Percentiles rank a stretch among this genome's conserved stretches.
Evolutionary conservation across 2,797 vertebrate species (phyloP).

Genomic region (Spinus olivaceus): DNA sequence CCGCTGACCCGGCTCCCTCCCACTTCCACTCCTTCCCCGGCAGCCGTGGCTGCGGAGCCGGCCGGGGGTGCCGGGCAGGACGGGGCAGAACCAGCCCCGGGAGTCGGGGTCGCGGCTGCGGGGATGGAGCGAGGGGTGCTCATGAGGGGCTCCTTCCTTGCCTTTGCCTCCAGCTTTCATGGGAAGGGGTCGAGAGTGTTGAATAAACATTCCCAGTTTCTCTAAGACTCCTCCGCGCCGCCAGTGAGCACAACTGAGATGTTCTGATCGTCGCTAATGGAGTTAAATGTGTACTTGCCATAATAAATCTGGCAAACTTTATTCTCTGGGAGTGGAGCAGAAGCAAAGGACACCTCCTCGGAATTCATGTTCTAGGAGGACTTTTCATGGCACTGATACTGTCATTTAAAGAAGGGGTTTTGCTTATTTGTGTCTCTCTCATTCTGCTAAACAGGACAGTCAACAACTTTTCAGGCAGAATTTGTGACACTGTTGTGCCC

Average conservation of each 20-base stretch:
- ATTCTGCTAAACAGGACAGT: not conserved
- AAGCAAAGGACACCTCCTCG: not conserved
- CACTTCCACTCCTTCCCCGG: not conserved
- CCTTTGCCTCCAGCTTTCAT: not conserved
- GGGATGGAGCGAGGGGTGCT: rapidly evolving
- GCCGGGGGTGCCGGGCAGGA: not conserved
- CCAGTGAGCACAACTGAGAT: not conserved
- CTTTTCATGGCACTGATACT: not conserved
- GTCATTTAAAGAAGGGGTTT: not conserved
- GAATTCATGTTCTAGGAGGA: not conserved
- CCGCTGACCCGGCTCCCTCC: conserved; percentile 2
- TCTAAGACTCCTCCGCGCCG: rapidly evolving
- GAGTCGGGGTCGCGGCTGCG: not conserved
- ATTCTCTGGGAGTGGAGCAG: not conserved
- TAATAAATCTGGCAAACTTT: not conserved
- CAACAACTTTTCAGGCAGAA: not conserved
- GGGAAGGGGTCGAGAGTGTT: rapidly evolving
- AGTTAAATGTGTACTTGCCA: rapidly evolving
- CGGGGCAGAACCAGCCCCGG: not conserved
- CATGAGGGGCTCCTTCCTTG: rapidly evolving
- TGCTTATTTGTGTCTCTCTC: not conserved
- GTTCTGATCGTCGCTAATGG: not conserved
- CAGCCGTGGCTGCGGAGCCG: no score
- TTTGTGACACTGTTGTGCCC: not conserved
- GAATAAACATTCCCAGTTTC: not conserved